Percentiles rank a stretch among this genome's conserved stretches.
phyloP scores from a whole-genome alignment of 2,113 vertebrate genomes.

The Rhadina sibilatrix region DNA sequence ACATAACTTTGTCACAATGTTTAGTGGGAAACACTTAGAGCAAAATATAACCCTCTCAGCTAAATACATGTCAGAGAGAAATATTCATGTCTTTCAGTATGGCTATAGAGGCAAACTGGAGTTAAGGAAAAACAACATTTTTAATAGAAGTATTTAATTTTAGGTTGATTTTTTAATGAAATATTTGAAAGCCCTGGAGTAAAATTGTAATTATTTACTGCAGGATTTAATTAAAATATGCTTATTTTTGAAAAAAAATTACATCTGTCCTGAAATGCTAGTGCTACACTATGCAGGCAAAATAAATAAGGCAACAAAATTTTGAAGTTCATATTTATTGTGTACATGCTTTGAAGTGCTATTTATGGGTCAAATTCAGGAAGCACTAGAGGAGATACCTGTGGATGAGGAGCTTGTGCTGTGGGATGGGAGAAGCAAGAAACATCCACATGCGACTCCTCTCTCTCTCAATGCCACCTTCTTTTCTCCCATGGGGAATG shows the following conservation, averaged over 20 bases:
- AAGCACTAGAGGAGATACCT: neutral
- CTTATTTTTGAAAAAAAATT: neutral
- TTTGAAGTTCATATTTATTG: neutral
- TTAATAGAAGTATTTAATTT: constrained; percentile 30
- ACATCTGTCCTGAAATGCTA: neutral
- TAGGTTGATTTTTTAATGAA: neutral
- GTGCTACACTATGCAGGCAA: neutral
- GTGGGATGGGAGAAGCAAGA: neutral
- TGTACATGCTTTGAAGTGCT: neutral
- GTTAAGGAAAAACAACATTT: neutral
- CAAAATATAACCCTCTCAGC: constrained; percentile 60
- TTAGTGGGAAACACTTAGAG: constrained; percentile 64
- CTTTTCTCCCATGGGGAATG: neutral
- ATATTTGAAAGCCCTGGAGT: neutral
- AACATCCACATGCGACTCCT: neutral
- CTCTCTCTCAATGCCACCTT: neutral
- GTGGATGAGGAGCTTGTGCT: neutral
- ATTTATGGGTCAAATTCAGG: neutral
- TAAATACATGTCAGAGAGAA: constrained; percentile 36
- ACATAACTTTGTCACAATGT: constrained; percentile 63
- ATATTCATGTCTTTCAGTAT: constrained; percentile 14
- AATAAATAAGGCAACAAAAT: neutral
- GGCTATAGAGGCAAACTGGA: constrained; percentile 34
- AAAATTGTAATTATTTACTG: neutral
- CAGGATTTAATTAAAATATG: constrained; percentile 21